Conservation (phyloP, 2,888 invertebrate species). For the Brachylomia viminalis region DNA sequence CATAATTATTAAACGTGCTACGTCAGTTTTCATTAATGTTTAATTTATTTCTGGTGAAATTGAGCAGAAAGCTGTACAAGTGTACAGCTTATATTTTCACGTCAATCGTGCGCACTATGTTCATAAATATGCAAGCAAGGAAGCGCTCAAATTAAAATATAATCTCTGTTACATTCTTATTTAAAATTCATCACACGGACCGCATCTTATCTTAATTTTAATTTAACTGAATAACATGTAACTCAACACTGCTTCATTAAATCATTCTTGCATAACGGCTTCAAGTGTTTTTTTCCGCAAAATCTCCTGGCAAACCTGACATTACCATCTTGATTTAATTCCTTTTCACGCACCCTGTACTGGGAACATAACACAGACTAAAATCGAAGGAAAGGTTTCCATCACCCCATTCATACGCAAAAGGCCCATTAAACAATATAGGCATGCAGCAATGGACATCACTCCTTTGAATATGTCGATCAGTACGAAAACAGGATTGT, state of each 20-base stretch:
- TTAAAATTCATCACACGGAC: slow-evolving; percentile 30
- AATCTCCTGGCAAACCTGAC: slow-evolving; percentile 28
- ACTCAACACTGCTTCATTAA: slow-evolving; percentile 22
- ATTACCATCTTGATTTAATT: slow-evolving; percentile 63
- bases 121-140: neutral
- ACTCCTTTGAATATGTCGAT: neutral
- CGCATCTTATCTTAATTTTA: slow-evolving; percentile 34
- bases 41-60: neutral
- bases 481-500: slow-evolving; percentile 40
- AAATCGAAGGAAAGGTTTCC: neutral
- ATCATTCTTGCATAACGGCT: slow-evolving; percentile 27
- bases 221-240: slow-evolving; percentile 30
- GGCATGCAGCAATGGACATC: slow-evolving; percentile 30
- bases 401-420: neutral
- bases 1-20: slow-evolving; percentile 28
- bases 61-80: neutral
- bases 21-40: slow-evolving; percentile 50
- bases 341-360: slow-evolving; percentile 18
- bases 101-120: neutral
- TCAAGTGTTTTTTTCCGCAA: slow-evolving; percentile 20
- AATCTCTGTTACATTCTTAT: neutral
- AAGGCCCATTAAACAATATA: neutral
- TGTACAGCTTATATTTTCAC: neutral
- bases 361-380: neutral
- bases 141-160: slow-evolving; percentile 7